Base-by-base conservation (phyloP, 2,888 invertebrate genomes). In the Phyto melanocephala region DNA sequence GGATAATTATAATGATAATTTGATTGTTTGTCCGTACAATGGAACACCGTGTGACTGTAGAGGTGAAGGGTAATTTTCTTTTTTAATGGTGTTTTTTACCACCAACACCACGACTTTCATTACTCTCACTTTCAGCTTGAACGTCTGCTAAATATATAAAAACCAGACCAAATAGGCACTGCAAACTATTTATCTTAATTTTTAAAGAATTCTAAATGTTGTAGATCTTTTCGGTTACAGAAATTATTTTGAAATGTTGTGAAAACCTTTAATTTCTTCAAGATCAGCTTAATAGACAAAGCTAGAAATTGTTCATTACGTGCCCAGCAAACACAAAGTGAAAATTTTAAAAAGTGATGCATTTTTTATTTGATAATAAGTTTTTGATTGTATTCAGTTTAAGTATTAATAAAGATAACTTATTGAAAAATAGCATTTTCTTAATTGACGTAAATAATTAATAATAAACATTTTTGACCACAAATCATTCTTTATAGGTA, bases 1-100 rank as follows among this genome's bases (percentile, higher is more conserved):
- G 83, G 81, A 42, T 82, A 24, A 81, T 83, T 83, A 54, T 81
- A 79, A 15, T 71, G 62, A 56, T 56, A n/a, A n/a, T n/a, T n/a
- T n/a, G n/a, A n/a, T 85, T 84, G 71, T 54, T 45, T 70, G 63
- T 10, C 47, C 60, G 24, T 75, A n/a, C n/a, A 37, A 45, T 24
- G 45, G 54, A 6, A 52, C 42, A 17, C 28, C 22, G 13, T 20
- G 0, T 40, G 56, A 6, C 17, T 15, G 33, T 62, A 15, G 11
- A 6, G 40, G 33, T 28, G 24, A 1, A 10, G 37, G 5, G 45
- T 62, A 33, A 13, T 58, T 75, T 2, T 40, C 1, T 10, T 75
- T 40, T 2, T 50, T 58, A n/a, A n/a, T n/a, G 7, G 24, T 28
- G 20, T 7, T 50, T 40, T 45, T 22, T 68, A 1, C 10, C 11